These are phyloP conservation scores for Australoheros scitulus DNA, from an alignment of 2,113 vertebrate genomes.

Conservation along the genomic window DNA sequence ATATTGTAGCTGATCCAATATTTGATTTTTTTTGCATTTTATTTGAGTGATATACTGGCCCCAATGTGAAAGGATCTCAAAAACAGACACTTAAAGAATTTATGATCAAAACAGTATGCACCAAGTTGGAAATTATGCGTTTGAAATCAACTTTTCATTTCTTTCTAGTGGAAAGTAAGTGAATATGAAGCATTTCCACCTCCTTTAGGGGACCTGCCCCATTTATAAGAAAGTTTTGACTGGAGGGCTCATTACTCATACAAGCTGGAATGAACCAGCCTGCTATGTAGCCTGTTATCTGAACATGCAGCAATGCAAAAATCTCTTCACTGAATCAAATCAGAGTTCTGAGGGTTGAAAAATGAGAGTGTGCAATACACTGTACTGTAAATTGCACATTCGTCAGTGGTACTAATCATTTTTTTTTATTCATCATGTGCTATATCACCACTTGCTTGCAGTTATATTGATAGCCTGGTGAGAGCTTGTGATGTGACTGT, in stretches of 20 bases:
- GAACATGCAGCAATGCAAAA: conserved; percentile 50
- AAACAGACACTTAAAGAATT: neutral
- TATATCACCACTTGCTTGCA: conserved; percentile 43
- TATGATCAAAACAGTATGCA: neutral
- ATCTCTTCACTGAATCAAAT: conserved; percentile 15
- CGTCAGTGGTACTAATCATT: conserved; percentile 50
- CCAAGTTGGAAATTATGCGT: neutral
- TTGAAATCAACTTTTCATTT: neutral
- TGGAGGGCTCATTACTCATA: conserved; percentile 67
- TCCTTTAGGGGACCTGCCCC: conserved; percentile 28
- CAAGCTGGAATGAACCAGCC: conserved; percentile 43
- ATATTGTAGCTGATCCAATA: neutral
- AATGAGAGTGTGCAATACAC: conserved; percentile 17
- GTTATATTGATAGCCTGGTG: conserved; percentile 13
- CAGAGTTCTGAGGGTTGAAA: conserved; percentile 25
- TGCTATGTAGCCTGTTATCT: conserved; percentile 37
- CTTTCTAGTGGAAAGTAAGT: conserved; percentile 4
- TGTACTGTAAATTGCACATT: conserved; percentile 28
- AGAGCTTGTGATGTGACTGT: conserved; percentile 27
- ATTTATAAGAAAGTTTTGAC: conserved; percentile 45
- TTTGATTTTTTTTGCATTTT: neutral
- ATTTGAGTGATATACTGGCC: neutral
- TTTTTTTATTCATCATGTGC: conserved; percentile 42
- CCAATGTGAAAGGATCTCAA: neutral
- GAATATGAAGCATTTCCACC: conserved; percentile 41